Evolutionary conservation across 2,888 invertebrate species (phyloP).

Genomic region (Dexiosoma caninum): DNA sequence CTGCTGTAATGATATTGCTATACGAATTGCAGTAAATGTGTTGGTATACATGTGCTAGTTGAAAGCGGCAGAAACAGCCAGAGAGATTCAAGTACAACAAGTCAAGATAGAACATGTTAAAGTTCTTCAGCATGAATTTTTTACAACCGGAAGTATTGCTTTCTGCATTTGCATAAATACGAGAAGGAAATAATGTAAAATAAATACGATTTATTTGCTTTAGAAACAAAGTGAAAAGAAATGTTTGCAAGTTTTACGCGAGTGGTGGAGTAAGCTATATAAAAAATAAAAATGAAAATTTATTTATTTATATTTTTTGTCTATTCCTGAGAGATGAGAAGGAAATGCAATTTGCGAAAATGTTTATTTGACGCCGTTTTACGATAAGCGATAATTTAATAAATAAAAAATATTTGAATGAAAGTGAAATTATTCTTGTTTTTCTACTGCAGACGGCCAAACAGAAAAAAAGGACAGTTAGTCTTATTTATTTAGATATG

Average conservation of each 20-base stretch:
- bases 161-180: constrained; percentile 6
- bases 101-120: constrained; percentile 54
- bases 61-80: neutral
- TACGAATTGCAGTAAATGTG: neutral
- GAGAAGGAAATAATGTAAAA: neutral
- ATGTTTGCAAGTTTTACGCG: too few relatives aligned
- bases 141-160: constrained; percentile 30
- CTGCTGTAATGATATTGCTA: neutral
- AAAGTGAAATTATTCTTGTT: too few relatives aligned
- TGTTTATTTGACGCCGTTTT: too few relatives aligned
- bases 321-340: neutral
- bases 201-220: constrained; percentile 1
- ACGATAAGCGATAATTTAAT: too few relatives aligned
- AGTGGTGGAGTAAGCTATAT: too few relatives aligned
- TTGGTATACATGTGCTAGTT: neutral
- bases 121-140: constrained; percentile 46
- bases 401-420: too few relatives aligned
- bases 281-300: too few relatives aligned
- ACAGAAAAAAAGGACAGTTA: too few relatives aligned
- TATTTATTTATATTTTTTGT: neutral
- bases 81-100: constrained; percentile 36
- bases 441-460: too few relatives aligned
- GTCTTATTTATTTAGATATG: too few relatives aligned
- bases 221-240: neutral
- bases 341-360: too few relatives aligned